phyloP scores from a whole-genome alignment of 2,113 vertebrate genomes.

The Vulpes ferrilata region DNA sequence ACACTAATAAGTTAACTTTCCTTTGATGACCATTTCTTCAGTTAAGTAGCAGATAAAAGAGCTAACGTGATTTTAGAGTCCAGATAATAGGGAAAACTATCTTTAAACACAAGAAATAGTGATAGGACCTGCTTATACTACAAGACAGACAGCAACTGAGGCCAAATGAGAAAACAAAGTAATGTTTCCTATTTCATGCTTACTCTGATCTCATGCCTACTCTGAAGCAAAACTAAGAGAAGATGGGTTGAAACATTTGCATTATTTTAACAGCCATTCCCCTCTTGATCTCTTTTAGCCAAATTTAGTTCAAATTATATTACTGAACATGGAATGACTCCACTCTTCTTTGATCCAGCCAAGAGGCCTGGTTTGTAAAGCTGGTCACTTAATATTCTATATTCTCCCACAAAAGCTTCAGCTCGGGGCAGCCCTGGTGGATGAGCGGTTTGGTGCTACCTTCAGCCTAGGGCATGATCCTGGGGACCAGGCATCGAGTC shows the following conservation, averaged over 20 bases:
- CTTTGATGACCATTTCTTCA: neutral
- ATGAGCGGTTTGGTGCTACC: too few relatives aligned
- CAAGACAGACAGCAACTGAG: neutral
- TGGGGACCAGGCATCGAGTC: too few relatives aligned
- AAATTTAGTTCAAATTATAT: neutral
- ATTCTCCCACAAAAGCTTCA: neutral
- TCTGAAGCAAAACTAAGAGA: neutral
- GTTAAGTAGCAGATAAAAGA: conserved; percentile 4
- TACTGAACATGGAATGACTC: neutral
- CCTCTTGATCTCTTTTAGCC: neutral
- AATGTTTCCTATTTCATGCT: neutral
- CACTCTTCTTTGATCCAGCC: neutral
- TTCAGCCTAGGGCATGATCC: too few relatives aligned
- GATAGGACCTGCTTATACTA: neutral
- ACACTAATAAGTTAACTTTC: neutral
- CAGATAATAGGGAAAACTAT: neutral
- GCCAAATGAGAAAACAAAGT: neutral
- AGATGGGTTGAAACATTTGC: neutral
- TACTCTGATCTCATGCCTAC: neutral
- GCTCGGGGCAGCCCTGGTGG: neutral
- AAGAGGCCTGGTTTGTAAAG: neutral
- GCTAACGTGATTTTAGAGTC: neutral
- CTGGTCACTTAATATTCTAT: neutral
- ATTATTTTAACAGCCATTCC: conserved; percentile 1
- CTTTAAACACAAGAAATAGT: conserved; percentile 25